Conservation (phyloP, 2,888 invertebrate species). For the Ochropacha duplaris region DNA sequence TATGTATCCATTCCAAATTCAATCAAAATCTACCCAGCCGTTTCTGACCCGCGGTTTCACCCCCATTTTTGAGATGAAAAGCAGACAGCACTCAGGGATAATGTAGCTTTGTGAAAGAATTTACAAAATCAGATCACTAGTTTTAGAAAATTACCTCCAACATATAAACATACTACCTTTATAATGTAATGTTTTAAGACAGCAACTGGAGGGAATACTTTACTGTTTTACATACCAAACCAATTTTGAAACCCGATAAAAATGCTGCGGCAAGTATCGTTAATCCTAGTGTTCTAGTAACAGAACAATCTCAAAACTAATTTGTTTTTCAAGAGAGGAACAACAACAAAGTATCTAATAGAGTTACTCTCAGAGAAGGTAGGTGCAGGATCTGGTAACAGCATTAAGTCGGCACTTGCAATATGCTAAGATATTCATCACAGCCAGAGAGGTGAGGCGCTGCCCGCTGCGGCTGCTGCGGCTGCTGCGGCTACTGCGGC, state of each 20-base stretch:
- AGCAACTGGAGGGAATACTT: too few species aligned
- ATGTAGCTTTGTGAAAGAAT: too few species aligned
- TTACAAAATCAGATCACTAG: too few species aligned
- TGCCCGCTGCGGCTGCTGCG: slow-evolving; percentile 14
- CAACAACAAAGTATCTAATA: slow-evolving; percentile 8
- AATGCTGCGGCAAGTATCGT: background rate
- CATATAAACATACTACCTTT: too few species aligned
- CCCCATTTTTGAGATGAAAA: too few species aligned
- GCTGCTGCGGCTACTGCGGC: slow-evolving; percentile 14
- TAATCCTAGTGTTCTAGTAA: background rate
- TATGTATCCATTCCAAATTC: too few species aligned
- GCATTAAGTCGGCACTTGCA: slow-evolving; percentile 33
- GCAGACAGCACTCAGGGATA: too few species aligned
- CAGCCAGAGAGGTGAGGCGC: slow-evolving; percentile 2
- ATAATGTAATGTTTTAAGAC: too few species aligned
- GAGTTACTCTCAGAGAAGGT: slow-evolving; percentile 14
- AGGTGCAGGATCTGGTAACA: slow-evolving; percentile 21
- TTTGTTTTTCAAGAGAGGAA: background rate
- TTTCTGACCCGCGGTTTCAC: too few species aligned
- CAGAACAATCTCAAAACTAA: background rate
- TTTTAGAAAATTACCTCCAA: too few species aligned
- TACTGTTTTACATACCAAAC: too few species aligned
- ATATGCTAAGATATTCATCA: slow-evolving; percentile 50
- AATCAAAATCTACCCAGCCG: too few species aligned
- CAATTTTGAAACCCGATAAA: background rate